phyloP scores from a whole-genome alignment of 2,888 invertebrate species.

The Gastracanthus pulcherrimus region DNA sequence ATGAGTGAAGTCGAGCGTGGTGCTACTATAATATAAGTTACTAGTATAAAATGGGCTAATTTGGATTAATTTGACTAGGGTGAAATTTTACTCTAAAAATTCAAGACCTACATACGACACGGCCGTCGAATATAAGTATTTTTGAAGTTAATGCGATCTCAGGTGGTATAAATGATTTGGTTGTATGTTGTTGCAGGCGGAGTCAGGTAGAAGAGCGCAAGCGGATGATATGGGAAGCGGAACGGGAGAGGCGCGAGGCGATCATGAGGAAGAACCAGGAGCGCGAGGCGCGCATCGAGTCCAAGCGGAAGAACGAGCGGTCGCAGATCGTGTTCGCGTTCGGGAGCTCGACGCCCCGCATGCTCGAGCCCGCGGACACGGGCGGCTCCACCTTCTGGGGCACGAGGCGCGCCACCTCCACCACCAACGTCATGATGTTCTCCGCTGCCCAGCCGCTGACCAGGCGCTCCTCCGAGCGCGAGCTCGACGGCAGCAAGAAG shows the following conservation, averaged over 20 bases:
- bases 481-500: conserved; percentile 88
- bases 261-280: conserved; percentile 92
- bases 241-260: conserved; percentile 91
- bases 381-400: conserved; percentile 89
- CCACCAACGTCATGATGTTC: conserved; percentile 90
- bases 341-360: conserved; percentile 93
- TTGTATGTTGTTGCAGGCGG: no score
- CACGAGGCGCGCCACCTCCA: conserved; percentile 92
- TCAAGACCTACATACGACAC: no score
- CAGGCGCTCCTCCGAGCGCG: conserved; percentile 91
- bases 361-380: conserved; percentile 90
- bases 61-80: no score
- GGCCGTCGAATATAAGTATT: no score
- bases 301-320: conserved; percentile 88
- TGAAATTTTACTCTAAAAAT: no score
- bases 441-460: conserved; percentile 79
- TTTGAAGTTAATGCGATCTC: no score
- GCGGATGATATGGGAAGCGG: conserved; percentile 92
- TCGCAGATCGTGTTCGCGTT: conserved; percentile 90
- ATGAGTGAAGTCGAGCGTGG: no score
- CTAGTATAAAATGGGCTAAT: no score
- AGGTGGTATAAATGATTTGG: no score
- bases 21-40: no score
- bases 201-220: conserved; percentile 92
- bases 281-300: conserved; percentile 89